Base-by-base conservation (phyloP, 1,140 invertebrate genomes). In the Asobara japonica region DNA sequence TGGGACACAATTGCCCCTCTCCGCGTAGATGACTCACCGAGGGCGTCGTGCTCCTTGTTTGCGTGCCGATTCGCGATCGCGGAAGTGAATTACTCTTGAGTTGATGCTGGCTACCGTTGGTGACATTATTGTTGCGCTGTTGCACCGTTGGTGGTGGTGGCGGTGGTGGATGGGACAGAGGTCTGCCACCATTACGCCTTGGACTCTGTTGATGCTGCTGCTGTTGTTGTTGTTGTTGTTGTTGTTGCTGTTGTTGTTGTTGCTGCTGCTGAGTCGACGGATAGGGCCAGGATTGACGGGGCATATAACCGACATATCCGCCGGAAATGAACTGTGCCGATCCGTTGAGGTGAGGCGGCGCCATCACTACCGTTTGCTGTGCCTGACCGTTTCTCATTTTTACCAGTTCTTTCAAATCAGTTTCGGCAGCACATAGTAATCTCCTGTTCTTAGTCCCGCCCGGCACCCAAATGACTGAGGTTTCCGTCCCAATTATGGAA, bases 321-420 rank as follows among this genome's bases (percentile, higher is more conserved):
- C 82, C 83, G 71, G 84, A 85, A 68, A 85, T 82, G 77, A 87
- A 87, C 72, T 86, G 86, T 71, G 83, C 81, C 71, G 86, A 85
- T 66, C 85, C 86, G 80, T 87, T 87, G 45, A 87, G 78, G 75
- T 86, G 82, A 61, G 83, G 80, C 80, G 86, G 86, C 66, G 85
- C 76, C 84, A 86, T 85, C 66, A 86, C 84, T 71, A 83, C 86
- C 72, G 84, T 85, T 79, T 85, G 83, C 71, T 86, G 86, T 70
- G 78, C 78, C 73, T 86, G 83, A 56, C 79, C 85, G 86, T 86
- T 86, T 79, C 86, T 80, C 85, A 86, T 86, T 74, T 79, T 80
- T 16, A 7, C n/a, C 2, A 16, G 1, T 18, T 38, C 7, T 7
- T 38, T 38, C 36, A 38, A 38, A 8, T 38, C 36, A 38, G 36